Conservation (phyloP, 2,113 vertebrate species). For the Pycnonotus jocosus region DNA sequence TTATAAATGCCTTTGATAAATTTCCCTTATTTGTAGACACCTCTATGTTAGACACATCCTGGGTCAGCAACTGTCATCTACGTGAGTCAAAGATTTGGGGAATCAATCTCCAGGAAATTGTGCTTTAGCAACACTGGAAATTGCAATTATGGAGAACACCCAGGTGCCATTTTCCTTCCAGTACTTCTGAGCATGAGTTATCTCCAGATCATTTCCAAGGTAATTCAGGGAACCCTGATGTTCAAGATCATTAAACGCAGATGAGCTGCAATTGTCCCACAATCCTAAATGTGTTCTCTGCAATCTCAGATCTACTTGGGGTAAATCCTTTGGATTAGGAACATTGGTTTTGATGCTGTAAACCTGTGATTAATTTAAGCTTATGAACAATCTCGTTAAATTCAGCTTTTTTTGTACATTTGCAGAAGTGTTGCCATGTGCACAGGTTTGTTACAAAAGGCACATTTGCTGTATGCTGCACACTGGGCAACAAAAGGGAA, state of each 20-base stretch:
- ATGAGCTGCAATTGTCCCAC: neutral
- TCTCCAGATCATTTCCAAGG: constrained; percentile 76
- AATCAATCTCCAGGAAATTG: constrained; percentile 74
- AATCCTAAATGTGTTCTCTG: neutral
- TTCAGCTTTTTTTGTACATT: neutral
- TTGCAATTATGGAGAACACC: constrained; percentile 72
- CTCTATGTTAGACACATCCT: constrained; percentile 67
- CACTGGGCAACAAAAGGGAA: neutral
- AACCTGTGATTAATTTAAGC: neutral
- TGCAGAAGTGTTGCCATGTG: neutral
- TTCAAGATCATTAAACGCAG: neutral
- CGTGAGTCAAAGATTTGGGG: constrained; percentile 80
- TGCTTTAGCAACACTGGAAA: constrained; percentile 70
- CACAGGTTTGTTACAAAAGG: neutral
- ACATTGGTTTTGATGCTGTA: neutral
- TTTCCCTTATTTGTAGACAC: constrained; percentile 58
- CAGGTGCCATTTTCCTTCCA: constrained; percentile 75
- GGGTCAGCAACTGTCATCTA: constrained; percentile 74
- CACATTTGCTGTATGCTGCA: neutral
- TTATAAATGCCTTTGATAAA: neutral
- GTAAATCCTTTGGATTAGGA: neutral
- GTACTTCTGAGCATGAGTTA: constrained; percentile 76
- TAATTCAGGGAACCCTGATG: constrained; percentile 27
- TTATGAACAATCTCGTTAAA: neutral
- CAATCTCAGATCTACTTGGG: neutral